A percentile compares a stretch with the other conserved stretches of the same genome.
Evolutionary conservation across 2,888 invertebrate genomes (phyloP).

Genomic region (Lasioglossum figueresi): DNA sequence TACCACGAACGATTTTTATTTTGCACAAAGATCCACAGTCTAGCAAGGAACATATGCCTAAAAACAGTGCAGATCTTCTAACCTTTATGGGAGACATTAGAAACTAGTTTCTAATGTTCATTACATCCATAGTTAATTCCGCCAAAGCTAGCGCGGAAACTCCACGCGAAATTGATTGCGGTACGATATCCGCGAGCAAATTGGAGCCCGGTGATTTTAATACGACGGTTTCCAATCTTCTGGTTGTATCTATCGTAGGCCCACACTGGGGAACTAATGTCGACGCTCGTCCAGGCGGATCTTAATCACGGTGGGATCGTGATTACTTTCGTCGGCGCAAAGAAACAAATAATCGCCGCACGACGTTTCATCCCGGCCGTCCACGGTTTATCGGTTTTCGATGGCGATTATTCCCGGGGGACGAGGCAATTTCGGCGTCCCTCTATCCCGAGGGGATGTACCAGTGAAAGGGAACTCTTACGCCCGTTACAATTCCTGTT

Average conservation of each 20-base stretch:
- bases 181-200: neutral
- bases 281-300: neutral
- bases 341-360: slow-evolving; percentile 34
- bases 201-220: neutral
- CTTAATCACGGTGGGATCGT: slow-evolving; percentile 34
- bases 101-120: no score
- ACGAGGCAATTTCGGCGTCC: slow-evolving; percentile 39
- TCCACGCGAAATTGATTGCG: neutral
- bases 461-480: slow-evolving; percentile 17
- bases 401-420: slow-evolving; percentile 33
- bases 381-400: slow-evolving; percentile 46
- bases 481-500: slow-evolving; percentile 23
- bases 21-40: no score
- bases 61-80: no score
- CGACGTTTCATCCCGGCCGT: slow-evolving; percentile 10
- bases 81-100: no score
- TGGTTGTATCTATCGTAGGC: neutral
- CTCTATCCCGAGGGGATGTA: slow-evolving; percentile 8
- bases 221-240: neutral
- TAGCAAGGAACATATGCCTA: no score
- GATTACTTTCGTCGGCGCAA: slow-evolving; percentile 35
- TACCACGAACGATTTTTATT: no score
- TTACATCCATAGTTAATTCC: neutral
- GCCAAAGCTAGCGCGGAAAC: neutral
- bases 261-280: neutral